These are phyloP conservation scores for Pterocles orientalis DNA, from an alignment of 2,113 vertebrate genomes.

Conservation along the genomic window DNA sequence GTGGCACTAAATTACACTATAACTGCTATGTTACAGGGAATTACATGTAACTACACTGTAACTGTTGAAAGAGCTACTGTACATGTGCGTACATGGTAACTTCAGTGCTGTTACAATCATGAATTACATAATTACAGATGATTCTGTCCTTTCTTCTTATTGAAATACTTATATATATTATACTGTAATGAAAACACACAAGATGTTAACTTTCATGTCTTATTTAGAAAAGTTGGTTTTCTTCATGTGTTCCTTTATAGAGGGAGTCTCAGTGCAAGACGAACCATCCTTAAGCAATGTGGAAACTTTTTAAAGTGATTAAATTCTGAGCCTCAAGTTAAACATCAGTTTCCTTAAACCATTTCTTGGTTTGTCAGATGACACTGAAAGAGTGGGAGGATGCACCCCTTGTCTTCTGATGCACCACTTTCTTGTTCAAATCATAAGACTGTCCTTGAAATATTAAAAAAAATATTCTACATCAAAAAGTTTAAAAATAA, in stretches of 20 bases:
- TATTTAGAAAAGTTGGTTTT: constrained; percentile 70
- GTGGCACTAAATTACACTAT: constrained; percentile 86
- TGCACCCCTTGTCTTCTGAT: constrained; percentile 54
- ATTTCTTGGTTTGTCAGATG: constrained; percentile 72
- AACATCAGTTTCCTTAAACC: constrained; percentile 68
- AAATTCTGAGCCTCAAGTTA: constrained; percentile 64
- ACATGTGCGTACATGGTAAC: constrained; percentile 78
- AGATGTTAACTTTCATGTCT: constrained; percentile 74
- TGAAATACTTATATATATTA: constrained; percentile 75
- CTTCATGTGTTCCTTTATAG: constrained; percentile 57
- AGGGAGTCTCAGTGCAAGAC: constrained; percentile 72
- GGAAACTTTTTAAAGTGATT: constrained; percentile 58
- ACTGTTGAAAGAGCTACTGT: constrained; percentile 74
- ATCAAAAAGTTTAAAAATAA: constrained; percentile 65
- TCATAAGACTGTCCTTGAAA: constrained; percentile 39
- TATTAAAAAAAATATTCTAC: background rate
- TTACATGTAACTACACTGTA: constrained; percentile 80
- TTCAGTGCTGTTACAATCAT: constrained; percentile 78
- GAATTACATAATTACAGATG: constrained; percentile 82
- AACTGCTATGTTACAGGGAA: constrained; percentile 86
- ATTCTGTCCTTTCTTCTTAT: constrained; percentile 72
- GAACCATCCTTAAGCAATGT: constrained; percentile 60
- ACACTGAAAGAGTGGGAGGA: constrained; percentile 72
- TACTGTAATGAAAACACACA: constrained; percentile 77
- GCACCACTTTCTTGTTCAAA: constrained; percentile 38